Evolutionary conservation across 2,797 vertebrate genomes (phyloP).

Genomic region (Sebastes steindachneri): DNA sequence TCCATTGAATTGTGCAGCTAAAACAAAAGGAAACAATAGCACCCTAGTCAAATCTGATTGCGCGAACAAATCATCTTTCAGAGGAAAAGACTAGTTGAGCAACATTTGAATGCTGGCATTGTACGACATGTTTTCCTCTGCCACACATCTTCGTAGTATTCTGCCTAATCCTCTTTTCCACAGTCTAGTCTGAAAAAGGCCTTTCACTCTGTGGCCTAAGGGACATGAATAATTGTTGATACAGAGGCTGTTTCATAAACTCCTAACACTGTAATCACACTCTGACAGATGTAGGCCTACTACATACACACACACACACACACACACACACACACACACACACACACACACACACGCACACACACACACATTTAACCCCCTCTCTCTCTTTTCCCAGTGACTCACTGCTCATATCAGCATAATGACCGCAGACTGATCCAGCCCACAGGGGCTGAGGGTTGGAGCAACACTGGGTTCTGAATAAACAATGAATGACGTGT

Average conservation of each 20-base stretch:
- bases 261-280: slow-evolving; percentile 71
- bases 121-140: slow-evolving; percentile 51
- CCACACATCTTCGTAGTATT: slow-evolving; percentile 58
- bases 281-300: slow-evolving; percentile 70
- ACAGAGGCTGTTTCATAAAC: slow-evolving; percentile 76
- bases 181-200: slow-evolving; percentile 68
- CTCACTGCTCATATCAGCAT: slow-evolving; percentile 69
- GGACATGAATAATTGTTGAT: slow-evolving; percentile 77
- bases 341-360: not conserved
- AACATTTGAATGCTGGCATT: slow-evolving; percentile 50
- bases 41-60: slow-evolving; percentile 35
- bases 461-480: slow-evolving; percentile 55
- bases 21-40: slow-evolving; percentile 47
- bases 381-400: slow-evolving; percentile 57
- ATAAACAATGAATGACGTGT: slow-evolving; percentile 68
- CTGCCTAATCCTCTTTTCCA: slow-evolving; percentile 71
- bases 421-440: slow-evolving; percentile 73
- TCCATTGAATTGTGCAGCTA: slow-evolving; percentile 9
- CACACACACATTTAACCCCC: slow-evolving; percentile 52
- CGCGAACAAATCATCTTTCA: slow-evolving; percentile 44
- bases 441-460: slow-evolving; percentile 60
- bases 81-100: slow-evolving; percentile 29
- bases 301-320: slow-evolving; percentile 34
- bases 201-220: slow-evolving; percentile 71
- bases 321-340: slow-evolving; percentile 5